Conservation (phyloP, 2,113 vertebrate species). For the cat (Felis catus) region DNA sequence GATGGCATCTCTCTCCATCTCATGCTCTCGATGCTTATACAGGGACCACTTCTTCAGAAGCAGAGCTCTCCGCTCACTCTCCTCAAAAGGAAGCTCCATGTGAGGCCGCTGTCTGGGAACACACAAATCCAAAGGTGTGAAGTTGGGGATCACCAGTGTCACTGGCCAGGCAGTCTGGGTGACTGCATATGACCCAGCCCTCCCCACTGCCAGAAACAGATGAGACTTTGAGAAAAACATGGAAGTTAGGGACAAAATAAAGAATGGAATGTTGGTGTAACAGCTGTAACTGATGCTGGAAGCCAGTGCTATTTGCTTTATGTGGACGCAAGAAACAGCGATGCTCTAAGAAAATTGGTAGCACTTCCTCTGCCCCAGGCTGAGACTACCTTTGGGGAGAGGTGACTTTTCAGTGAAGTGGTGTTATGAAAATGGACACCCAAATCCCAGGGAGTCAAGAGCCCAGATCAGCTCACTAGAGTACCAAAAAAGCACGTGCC, state of each 20-base stretch:
- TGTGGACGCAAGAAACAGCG: background rate
- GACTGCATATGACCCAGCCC: background rate
- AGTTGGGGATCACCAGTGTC: background rate
- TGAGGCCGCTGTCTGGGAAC: slow-evolving; percentile 85
- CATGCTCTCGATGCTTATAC: slow-evolving; percentile 90
- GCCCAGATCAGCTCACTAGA: background rate
- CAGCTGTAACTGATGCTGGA: background rate
- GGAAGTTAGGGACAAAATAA: background rate
- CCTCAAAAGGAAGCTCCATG: slow-evolving; percentile 85
- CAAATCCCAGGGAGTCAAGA: background rate
- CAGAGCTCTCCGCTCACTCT: slow-evolving; percentile 89
- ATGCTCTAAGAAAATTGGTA: background rate
- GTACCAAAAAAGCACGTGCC: background rate
- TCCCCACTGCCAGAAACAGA: background rate
- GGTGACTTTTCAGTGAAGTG: background rate
- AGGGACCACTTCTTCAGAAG: slow-evolving; percentile 92
- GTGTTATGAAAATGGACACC: background rate
- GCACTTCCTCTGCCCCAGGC: background rate
- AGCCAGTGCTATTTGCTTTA: background rate
- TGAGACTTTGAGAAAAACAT: background rate
- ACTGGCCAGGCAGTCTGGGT: background rate
- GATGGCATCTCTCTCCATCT: slow-evolving; percentile 86
- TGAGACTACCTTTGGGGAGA: background rate
- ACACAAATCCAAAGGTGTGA: slow-evolving; percentile 24
- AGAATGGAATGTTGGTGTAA: background rate